Percentiles rank a stretch among this genome's conserved stretches.
phyloP scores from a whole-genome alignment of 2,113 vertebrate genomes.

The Balaeniceps rex region DNA sequence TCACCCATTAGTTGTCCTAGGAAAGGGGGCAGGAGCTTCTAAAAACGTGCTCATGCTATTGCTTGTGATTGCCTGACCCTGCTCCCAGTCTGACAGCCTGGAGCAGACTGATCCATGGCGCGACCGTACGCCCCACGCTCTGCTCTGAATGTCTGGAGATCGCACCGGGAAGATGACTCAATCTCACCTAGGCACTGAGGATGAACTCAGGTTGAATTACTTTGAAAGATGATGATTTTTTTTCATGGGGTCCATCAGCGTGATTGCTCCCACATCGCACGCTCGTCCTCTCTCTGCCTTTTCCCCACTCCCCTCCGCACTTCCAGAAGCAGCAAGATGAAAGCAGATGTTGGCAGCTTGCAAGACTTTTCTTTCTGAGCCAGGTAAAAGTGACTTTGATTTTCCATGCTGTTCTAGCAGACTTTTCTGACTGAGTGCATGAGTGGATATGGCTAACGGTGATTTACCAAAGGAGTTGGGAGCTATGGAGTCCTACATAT shows the following conservation, averaged over 20 bases:
- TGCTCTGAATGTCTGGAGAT: neutral
- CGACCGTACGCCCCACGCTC: rapidly evolving
- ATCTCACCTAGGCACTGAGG: neutral
- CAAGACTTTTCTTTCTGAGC: neutral
- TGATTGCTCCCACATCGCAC: neutral
- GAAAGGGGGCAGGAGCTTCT: neutral
- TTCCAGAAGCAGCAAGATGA: neutral
- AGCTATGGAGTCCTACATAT: neutral
- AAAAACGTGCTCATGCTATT: neutral
- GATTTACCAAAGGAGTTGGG: neutral
- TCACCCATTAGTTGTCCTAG: neutral
- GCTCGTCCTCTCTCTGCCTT: neutral
- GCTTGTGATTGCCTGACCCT: neutral
- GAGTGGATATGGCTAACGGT: neutral
- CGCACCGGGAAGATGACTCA: neutral
- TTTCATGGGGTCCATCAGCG: neutral
- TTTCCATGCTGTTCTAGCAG: neutral
- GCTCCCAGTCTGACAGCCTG: neutral
- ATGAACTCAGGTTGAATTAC: neutral
- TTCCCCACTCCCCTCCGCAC: neutral
- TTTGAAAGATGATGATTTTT: neutral
- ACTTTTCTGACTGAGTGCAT: neutral
- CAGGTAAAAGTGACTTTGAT: neutral
- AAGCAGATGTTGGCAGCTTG: neutral
- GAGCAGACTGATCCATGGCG: neutral